A percentile compares a stretch with the other conserved stretches of the same genome.
phyloP scores from a whole-genome alignment of 1,140 invertebrate species.

The Polypedilum vanderplanki region DNA sequence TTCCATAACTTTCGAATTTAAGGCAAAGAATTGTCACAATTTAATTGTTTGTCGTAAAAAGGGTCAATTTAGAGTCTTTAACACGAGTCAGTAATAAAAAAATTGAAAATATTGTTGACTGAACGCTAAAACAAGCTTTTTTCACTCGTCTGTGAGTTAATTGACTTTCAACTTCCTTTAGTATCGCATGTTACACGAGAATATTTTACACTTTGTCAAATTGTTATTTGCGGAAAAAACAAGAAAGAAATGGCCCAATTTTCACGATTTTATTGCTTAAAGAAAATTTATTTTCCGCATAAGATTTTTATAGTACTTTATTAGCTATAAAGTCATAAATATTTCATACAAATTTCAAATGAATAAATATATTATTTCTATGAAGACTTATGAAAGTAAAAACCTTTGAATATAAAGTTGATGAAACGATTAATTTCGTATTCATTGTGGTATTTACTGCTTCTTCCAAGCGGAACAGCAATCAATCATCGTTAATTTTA shows the following conservation, averaged over 20 bases:
- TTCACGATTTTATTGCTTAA: not conserved
- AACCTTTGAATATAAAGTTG: too few species aligned
- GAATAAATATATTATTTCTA: too few species aligned
- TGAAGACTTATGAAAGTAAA: too few species aligned
- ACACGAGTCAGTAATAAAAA: not conserved
- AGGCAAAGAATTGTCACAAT: not conserved
- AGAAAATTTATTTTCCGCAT: not conserved
- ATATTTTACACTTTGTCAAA: not conserved
- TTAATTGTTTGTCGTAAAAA: constrained; percentile 20
- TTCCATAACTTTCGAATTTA: too few species aligned
- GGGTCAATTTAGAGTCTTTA: not conserved
- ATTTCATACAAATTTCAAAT: too few species aligned
- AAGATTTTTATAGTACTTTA: too few species aligned
- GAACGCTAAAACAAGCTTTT: not conserved
- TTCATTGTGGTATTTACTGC: too few species aligned
- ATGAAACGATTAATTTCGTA: too few species aligned
- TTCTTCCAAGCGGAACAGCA: not conserved
- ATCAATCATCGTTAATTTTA: constrained; percentile 7
- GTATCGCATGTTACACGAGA: not conserved
- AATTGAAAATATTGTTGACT: not conserved
- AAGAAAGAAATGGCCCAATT: not conserved
- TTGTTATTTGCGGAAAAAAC: too few species aligned
- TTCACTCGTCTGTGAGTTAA: not conserved
- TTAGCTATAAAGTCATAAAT: too few species aligned
- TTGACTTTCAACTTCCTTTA: not conserved